Conservation (phyloP, 2,113 vertebrate genomes). For the Myotis davidii region DNA sequence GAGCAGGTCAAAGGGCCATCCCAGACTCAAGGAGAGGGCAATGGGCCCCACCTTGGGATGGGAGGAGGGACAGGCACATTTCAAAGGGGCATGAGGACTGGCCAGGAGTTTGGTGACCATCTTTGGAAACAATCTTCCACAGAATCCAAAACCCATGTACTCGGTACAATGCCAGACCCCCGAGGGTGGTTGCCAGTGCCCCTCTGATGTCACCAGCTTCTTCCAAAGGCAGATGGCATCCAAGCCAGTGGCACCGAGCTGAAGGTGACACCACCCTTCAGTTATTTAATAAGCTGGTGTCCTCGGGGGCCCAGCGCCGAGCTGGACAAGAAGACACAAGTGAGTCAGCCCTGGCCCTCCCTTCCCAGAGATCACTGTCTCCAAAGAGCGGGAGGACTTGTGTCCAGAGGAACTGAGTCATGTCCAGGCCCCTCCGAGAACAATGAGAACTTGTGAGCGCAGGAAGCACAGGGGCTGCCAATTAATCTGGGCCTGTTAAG, state of each 20-base stretch:
- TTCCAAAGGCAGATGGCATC: background rate
- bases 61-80: background rate
- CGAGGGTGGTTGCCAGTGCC: rapidly evolving
- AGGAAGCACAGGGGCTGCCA: background rate
- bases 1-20: background rate
- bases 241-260: background rate
- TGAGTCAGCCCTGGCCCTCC: background rate
- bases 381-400: background rate
- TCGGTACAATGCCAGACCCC: background rate
- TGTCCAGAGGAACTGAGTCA: background rate
- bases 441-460: background rate
- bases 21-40: background rate
- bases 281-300: background rate
- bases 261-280: no score
- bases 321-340: background rate
- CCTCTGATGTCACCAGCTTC: background rate
- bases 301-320: no score
- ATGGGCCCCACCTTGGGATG: background rate
- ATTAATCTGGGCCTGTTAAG: background rate
- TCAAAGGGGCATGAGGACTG: background rate
- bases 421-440: background rate
- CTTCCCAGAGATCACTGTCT: background rate
- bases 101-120: background rate
- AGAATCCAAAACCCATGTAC: background rate
- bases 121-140: background rate